These are phyloP conservation scores for Gibbula magus DNA, from an alignment of 2,888 invertebrate genomes.

Conservation along the genomic window DNA sequence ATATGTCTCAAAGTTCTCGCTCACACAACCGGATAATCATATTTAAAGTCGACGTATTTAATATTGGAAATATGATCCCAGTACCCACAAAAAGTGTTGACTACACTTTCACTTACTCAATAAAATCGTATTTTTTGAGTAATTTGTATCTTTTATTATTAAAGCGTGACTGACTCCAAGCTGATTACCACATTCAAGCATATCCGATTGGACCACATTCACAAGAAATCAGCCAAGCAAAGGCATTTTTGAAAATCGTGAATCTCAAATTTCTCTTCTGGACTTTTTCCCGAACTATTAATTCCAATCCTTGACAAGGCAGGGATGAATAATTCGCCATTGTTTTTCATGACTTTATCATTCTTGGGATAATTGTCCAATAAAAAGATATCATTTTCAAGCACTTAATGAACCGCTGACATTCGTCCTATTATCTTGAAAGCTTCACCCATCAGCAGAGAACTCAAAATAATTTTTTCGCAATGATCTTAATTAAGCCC, in stretches of 20 bases:
- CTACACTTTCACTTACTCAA: too few species aligned
- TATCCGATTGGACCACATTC: not conserved
- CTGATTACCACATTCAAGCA: too few species aligned
- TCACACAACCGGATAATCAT: too few species aligned
- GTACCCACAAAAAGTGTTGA: too few species aligned
- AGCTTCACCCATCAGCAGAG: not conserved
- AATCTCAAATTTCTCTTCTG: not conserved
- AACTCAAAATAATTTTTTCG: too few species aligned
- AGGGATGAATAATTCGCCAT: not conserved
- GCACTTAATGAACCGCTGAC: slow-evolving; percentile 14
- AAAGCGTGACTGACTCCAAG: too few species aligned
- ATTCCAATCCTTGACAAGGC: not conserved
- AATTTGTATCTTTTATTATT: too few species aligned
- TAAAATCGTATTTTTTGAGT: too few species aligned
- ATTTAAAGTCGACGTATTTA: too few species aligned
- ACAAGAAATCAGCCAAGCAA: not conserved
- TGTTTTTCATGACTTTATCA: slow-evolving; percentile 16
- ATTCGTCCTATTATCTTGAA: not conserved
- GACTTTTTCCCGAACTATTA: not conserved
- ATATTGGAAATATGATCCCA: too few species aligned
- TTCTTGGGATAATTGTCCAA: slow-evolving; percentile 12
- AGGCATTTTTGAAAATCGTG: not conserved
- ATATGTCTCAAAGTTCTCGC: too few species aligned
- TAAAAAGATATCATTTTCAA: slow-evolving; percentile 21
- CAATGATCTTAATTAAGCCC: too few species aligned